Evolutionary conservation across 2,888 invertebrate species (phyloP).

Genomic region (Litoditis marina): DNA sequence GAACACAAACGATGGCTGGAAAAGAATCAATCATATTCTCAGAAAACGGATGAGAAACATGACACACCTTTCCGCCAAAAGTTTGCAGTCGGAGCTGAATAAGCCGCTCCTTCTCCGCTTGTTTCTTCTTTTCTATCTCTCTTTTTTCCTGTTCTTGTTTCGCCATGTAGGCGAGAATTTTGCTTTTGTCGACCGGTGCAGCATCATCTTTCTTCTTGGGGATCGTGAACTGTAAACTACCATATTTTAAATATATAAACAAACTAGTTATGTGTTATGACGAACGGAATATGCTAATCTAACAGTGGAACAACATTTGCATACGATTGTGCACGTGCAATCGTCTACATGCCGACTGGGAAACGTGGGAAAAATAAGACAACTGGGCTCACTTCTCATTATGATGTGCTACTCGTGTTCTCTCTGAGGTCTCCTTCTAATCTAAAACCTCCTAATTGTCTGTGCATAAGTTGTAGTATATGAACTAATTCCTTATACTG

Average conservation of each 20-base stretch:
- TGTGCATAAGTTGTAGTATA: too few species aligned
- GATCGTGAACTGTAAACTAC: constrained; percentile 35
- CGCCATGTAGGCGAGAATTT: constrained; percentile 35
- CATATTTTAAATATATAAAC: background rate
- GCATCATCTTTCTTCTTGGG: constrained; percentile 43
- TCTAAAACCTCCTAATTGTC: too few species aligned
- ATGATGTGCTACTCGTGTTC: too few species aligned
- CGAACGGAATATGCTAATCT: too few species aligned
- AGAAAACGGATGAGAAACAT: background rate
- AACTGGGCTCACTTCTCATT: too few species aligned
- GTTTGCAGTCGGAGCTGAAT: constrained; percentile 47
- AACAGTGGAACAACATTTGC: too few species aligned
- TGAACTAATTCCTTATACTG: too few species aligned
- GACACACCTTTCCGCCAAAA: constrained; percentile 46
- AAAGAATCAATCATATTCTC: background rate
- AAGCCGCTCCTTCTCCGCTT: constrained; percentile 37
- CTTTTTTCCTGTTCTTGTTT: constrained; percentile 28
- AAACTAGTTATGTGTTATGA: background rate
- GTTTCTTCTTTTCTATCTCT: constrained; percentile 27
- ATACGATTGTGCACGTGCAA: too few species aligned
- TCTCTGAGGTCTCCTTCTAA: too few species aligned
- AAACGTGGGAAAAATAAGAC: too few species aligned
- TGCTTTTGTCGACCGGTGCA: constrained; percentile 17
- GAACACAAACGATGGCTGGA: too few species aligned
- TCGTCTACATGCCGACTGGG: too few species aligned